phyloP scores from a whole-genome alignment of 2,797 vertebrate genomes.

The Semotilus atromaculatus region DNA sequence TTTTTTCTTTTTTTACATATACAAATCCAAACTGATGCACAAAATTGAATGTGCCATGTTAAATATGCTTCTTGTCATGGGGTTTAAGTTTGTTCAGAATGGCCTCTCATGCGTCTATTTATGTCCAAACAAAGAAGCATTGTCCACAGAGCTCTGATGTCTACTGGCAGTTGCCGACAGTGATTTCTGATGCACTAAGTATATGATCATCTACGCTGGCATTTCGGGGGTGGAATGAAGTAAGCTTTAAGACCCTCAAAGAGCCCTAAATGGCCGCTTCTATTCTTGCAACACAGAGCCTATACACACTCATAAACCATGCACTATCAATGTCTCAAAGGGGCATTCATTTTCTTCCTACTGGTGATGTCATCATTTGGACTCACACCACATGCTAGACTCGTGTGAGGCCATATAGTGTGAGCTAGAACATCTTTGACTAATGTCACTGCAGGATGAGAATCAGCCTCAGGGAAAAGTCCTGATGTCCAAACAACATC shows the following conservation, averaged over 20 bases:
- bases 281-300: constrained; percentile 56
- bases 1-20: not conserved
- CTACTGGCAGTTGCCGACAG: constrained; percentile 48
- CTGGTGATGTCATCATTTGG: constrained; percentile 56
- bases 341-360: constrained; percentile 62
- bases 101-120: constrained; percentile 41
- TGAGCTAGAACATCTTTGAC: constrained; percentile 71
- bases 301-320: constrained; percentile 53
- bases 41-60: constrained; percentile 19
- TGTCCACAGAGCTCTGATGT: constrained; percentile 44
- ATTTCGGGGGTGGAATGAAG: constrained; percentile 61
- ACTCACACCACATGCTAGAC: constrained; percentile 43
- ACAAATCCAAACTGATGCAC: constrained; percentile 3
- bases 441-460: constrained; percentile 67
- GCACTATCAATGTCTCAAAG: constrained; percentile 65
- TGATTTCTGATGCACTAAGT: constrained; percentile 57
- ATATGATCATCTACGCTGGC: constrained; percentile 55
- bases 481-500: constrained; percentile 63
- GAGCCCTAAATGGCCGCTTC: constrained; percentile 49
- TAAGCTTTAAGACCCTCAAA: constrained; percentile 51
- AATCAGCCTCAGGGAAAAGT: constrained; percentile 66
- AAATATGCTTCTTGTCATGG: constrained; percentile 43
- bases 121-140: constrained; percentile 54
- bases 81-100: constrained; percentile 49
- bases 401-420: constrained; percentile 62